phyloP scores from a whole-genome alignment of 2,888 invertebrate genomes.

The Dioctria rufipes region DNA sequence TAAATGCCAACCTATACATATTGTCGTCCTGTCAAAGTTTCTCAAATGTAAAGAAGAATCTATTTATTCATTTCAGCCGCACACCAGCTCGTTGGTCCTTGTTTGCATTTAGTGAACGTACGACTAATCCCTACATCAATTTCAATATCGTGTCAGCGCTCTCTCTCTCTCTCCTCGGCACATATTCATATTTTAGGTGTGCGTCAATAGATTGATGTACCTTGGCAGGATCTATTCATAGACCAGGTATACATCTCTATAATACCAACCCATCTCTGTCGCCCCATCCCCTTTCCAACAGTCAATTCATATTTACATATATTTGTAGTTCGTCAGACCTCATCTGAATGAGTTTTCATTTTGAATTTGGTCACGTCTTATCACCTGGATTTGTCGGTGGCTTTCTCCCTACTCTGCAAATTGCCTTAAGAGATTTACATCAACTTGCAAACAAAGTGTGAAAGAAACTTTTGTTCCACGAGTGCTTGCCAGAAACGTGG shows the following conservation, averaged over 20 bases:
- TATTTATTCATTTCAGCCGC: no score
- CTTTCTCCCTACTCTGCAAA: slow-evolving; percentile 50
- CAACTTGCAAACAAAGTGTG: slow-evolving; percentile 53
- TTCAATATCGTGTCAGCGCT: slow-evolving; percentile 32
- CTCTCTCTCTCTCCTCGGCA: no score
- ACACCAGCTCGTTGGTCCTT: not conserved
- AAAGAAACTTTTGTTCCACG: slow-evolving; percentile 49
- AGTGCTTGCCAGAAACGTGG: slow-evolving; percentile 44
- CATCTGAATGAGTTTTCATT: slow-evolving; percentile 51
- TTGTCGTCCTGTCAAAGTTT: no score
- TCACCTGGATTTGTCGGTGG: slow-evolving; percentile 53
- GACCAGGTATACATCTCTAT: no score
- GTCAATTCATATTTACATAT: not conserved
- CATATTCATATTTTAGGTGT: slow-evolving; percentile 34
- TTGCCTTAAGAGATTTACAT: slow-evolving; percentile 52
- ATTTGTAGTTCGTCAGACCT: slow-evolving; percentile 44
- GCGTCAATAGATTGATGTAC: slow-evolving; percentile 21
- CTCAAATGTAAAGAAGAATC: no score
- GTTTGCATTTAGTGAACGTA: slow-evolving; percentile 40
- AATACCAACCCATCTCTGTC: not conserved
- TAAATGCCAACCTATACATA: no score
- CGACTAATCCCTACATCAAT: slow-evolving; percentile 48
- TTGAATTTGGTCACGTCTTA: slow-evolving; percentile 54
- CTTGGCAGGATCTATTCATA: not conserved
- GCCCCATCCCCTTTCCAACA: not conserved